Evolutionary conservation across 1,140 invertebrate genomes (phyloP), one percentile per base, ranked within the genome.

Genomic region (Triops longicaudatus): DNA sequence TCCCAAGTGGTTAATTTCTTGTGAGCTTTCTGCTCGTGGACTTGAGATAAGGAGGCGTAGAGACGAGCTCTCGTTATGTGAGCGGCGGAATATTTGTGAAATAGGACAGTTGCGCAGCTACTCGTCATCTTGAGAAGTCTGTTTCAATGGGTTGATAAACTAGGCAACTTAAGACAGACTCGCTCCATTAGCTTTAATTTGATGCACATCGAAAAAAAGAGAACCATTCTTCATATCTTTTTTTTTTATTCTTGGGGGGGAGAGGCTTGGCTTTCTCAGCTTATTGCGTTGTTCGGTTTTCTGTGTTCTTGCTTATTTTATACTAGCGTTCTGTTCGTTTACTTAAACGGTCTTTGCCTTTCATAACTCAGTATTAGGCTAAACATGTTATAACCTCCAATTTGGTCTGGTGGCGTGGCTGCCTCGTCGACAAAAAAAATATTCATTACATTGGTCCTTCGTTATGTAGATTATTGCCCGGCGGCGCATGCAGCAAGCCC

Each of bases 401-500:
- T 17, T 63, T 5, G 17, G 50, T 17, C 22, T 22, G 14, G 50
- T 17, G 50, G 14, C 17, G 50, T 63, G 50, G 50, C 50, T 63
- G 50, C 10, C 22, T 63, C 50, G 50, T 63, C 50, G 14, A 12
- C 11, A 22, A 63, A 10, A 6, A n/a, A 63, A 63, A 63, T 63
- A 63, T 63, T 63, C 50, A 63, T 63, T 63, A 63, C 50, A 22
- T 26, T n/a, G 31, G 31, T 22, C 43, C 31, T 44, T 75, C 11
- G 22, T 75, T 26, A 71, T 73, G 37, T 71, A 78, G 78, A 73
- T 78, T 44, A 78, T 78, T 73, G 74, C 74, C 10, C 63, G 73
- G 26, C 28, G 74, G n/a, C 71, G 78, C 22, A 26, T 78, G 3
- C 71, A 76, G 28, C 37, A 27, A 11, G 76, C 74, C 10, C 76